A percentile compares a stretch with the other conserved stretches of the same genome.
These are phyloP conservation scores for Pantelozetes paolii DNA, from an alignment of 2,888 invertebrate species.

Conservation along the genomic window DNA sequence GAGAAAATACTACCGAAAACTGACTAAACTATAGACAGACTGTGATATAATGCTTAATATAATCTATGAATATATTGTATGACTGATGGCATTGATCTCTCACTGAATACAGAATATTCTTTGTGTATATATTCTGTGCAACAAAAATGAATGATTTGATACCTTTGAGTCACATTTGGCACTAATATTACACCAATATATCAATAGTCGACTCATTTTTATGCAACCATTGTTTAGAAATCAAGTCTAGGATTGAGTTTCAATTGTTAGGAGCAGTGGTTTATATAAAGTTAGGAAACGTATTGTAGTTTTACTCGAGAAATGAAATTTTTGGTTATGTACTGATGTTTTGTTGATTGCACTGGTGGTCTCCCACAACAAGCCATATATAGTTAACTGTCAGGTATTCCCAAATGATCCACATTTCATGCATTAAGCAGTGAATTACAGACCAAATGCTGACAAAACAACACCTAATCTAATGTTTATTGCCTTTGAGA, in stretches of 20 bases:
- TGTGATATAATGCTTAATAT: not conserved
- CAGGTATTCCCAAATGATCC: conserved; percentile 27
- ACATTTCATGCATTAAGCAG: conserved; percentile 26
- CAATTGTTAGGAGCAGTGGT: not conserved
- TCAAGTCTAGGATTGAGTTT: conserved; percentile 11
- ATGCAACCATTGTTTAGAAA: not conserved
- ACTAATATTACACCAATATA: not conserved
- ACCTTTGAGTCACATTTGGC: not conserved
- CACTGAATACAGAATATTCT: not conserved
- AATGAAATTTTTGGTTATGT: not conserved
- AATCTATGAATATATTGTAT: conserved; percentile 6
- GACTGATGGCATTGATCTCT: conserved; percentile 1
- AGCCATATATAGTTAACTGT: not conserved
- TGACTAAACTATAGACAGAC: not conserved
- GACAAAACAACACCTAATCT: conserved; percentile 23
- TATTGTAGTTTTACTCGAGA: no score
- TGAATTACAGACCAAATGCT: conserved; percentile 13
- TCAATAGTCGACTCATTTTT: not conserved
- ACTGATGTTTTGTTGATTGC: not conserved
- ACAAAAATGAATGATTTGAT: not conserved
- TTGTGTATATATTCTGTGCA: not conserved
- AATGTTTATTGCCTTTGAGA: conserved; percentile 24
- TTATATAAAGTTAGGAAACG: no score
- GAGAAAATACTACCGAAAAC: not conserved
- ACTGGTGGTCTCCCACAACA: not conserved